phyloP scores from a whole-genome alignment of 2,888 invertebrate species.

The Scelioninae gen. 1 region DNA sequence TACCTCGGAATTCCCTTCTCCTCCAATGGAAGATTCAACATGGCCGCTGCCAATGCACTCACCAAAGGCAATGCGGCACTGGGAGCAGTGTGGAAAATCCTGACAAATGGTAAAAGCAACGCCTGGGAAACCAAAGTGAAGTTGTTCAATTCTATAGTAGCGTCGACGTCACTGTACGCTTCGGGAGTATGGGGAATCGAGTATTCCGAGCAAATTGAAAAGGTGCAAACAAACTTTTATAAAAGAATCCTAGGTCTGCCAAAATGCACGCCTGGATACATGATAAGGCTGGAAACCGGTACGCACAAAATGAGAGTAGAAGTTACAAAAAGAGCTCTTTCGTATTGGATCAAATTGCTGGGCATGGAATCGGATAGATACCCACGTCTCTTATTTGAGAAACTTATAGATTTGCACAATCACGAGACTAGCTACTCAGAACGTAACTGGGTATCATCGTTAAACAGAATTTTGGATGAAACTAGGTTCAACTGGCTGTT shows the following conservation, averaged over 20 bases:
- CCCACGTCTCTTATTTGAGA: neutral
- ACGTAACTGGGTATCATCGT: neutral
- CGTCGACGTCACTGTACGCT: constrained; percentile 1
- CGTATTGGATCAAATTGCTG: too few species aligned
- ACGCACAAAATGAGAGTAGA: too few species aligned
- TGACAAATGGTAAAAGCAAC: neutral
- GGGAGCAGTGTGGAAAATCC: neutral
- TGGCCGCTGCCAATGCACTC: neutral
- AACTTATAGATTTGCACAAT: neutral
- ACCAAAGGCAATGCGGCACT: neutral
- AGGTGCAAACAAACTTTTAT: constrained; percentile 4
- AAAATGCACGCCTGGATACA: constrained; percentile 11
- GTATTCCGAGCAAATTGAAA: neutral
- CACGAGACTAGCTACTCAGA: neutral
- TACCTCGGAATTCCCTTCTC: constrained; percentile 19
- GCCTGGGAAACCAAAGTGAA: neutral
- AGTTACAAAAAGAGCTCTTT: too few species aligned
- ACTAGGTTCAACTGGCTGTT: neutral
- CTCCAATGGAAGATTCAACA: neutral
- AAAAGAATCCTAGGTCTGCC: constrained; percentile 5
- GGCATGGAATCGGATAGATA: too few species aligned
- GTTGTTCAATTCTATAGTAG: constrained; percentile 3
- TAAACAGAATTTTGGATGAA: neutral
- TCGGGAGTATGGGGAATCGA: constrained; percentile 2
- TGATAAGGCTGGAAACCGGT: constrained; percentile 3